phyloP scores from a whole-genome alignment of 2,113 vertebrate genomes.

The Recurvirostra avosetta region DNA sequence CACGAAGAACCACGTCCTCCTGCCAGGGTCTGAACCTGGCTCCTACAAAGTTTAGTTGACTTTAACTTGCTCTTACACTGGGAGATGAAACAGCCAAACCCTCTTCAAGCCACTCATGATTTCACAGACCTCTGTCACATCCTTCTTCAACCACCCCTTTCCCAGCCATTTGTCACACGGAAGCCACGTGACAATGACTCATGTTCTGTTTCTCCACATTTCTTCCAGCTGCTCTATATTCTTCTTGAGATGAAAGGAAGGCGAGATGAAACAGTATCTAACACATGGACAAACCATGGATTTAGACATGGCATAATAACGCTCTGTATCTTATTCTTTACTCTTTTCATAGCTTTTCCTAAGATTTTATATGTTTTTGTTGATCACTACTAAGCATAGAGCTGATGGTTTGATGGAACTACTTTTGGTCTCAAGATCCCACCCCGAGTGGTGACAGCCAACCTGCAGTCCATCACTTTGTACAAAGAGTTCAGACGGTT shows the following conservation, averaged over 20 bases:
- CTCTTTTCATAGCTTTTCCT: not conserved
- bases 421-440: not conserved
- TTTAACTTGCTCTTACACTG: not conserved
- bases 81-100: not conserved
- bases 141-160: not conserved
- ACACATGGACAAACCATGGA: not conserved
- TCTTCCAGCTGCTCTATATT: not conserved
- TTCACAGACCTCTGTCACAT: not conserved
- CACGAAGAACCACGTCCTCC: not conserved
- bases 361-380: not conserved
- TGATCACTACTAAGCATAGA: not conserved
- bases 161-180: not conserved
- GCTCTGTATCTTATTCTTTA: not conserved
- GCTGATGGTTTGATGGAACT: not conserved
- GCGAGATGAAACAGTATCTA: not conserved
- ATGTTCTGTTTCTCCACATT: accelerated
- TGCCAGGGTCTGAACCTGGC: not conserved
- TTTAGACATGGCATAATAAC: not conserved
- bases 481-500: not conserved
- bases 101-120: not conserved
- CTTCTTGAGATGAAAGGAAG: not conserved
- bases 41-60: not conserved
- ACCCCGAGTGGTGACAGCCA: not conserved
- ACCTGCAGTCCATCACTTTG: not conserved
- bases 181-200: not conserved